phyloP scores from a whole-genome alignment of 2,888 invertebrate species.

The Thereva nobilitata region DNA sequence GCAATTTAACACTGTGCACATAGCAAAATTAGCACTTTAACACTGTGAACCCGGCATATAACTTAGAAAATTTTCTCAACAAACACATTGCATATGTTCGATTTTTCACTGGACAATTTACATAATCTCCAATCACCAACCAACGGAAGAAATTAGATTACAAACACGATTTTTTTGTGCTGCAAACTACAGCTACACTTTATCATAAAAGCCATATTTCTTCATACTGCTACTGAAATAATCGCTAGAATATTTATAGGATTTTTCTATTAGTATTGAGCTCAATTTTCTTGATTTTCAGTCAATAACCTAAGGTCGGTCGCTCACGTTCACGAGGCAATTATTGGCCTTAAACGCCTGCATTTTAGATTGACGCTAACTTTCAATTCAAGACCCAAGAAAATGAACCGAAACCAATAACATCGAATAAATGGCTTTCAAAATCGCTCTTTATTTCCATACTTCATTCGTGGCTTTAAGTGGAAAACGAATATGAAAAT shows the following conservation, averaged over 20 bases:
- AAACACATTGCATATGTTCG: too few relatives aligned
- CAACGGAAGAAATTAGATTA: too few relatives aligned
- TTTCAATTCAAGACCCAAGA: slow-evolving; percentile 6
- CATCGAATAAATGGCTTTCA: slow-evolving; percentile 28
- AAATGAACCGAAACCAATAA: slow-evolving; percentile 13
- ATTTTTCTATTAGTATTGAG: not conserved
- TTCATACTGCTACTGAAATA: slow-evolving; percentile 29
- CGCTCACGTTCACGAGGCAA: slow-evolving; percentile 32
- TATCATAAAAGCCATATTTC: not conserved
- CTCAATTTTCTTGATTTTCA: not conserved
- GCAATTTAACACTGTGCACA: too few relatives aligned
- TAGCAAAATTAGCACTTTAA: too few relatives aligned
- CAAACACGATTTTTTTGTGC: too few relatives aligned
- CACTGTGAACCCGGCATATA: too few relatives aligned
- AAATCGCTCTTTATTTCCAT: slow-evolving; percentile 28
- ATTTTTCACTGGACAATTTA: too few relatives aligned
- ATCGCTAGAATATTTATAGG: slow-evolving; percentile 11
- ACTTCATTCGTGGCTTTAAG: slow-evolving; percentile 23
- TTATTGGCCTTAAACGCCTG: slow-evolving; percentile 32
- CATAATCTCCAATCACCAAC: too few relatives aligned
- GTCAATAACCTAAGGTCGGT: slow-evolving; percentile 26
- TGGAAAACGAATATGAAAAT: slow-evolving; percentile 34
- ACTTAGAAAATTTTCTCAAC: too few relatives aligned
- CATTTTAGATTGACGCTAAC: slow-evolving; percentile 30
- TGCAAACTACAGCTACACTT: too few relatives aligned